Evolutionary conservation across 1,140 invertebrate genomes (phyloP).

Genomic region (Brachionus calyciflorus): DNA sequence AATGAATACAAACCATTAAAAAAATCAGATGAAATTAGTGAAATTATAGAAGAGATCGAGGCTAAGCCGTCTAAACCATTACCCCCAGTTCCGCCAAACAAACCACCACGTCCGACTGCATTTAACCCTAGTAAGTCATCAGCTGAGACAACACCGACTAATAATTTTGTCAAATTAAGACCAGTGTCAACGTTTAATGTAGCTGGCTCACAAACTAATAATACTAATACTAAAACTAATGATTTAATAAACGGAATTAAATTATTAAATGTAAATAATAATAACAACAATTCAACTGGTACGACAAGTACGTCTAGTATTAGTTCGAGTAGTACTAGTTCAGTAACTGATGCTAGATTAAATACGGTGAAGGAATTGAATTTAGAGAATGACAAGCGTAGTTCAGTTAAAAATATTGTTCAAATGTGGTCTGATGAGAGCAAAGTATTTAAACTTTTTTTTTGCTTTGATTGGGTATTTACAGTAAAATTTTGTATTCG

Average conservation of each 20-base stretch:
- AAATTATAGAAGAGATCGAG: neutral
- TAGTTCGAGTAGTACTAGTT: slow-evolving; percentile 28
- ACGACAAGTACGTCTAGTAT: slow-evolving; percentile 21
- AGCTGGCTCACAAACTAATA: neutral
- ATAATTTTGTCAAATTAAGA: slow-evolving; percentile 27
- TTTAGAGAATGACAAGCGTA: slow-evolving; percentile 19
- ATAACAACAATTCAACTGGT: slow-evolving; percentile 13
- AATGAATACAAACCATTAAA: neutral
- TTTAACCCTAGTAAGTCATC: slow-evolving; percentile 19
- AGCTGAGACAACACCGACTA: neutral
- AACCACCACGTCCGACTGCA: slow-evolving; percentile 7
- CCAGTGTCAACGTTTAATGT: neutral
- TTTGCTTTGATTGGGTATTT: neutral
- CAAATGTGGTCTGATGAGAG: slow-evolving; percentile 45
- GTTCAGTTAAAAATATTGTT: slow-evolving; percentile 33
- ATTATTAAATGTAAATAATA: too few species aligned
- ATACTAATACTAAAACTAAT: slow-evolving; percentile 17
- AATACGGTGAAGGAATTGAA: neutral
- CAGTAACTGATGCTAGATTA: neutral
- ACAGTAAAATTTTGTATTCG: neutral
- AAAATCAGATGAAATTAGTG: neutral
- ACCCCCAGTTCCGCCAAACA: slow-evolving; percentile 1
- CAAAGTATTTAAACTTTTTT: slow-evolving; percentile 24
- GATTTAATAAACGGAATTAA: neutral
- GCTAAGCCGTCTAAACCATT: neutral